These are phyloP conservation scores for Dicyrtoma fusca DNA, from an alignment of 2,888 invertebrate species.

Conservation along the genomic window DNA sequence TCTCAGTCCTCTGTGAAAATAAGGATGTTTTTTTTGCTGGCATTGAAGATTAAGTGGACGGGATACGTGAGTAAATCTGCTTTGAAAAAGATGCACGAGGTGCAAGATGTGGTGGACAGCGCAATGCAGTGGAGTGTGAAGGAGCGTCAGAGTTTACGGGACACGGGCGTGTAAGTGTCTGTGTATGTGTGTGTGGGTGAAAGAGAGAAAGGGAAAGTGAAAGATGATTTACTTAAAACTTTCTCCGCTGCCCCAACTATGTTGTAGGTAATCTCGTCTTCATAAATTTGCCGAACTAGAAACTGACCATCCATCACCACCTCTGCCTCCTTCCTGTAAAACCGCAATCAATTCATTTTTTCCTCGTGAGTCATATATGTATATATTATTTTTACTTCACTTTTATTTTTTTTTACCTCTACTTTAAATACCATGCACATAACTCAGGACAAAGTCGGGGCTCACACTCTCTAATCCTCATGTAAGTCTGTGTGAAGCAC, in stretches of 20 bases:
- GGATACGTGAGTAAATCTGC: too few relatives aligned
- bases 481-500: too few relatives aligned
- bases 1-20: too few relatives aligned
- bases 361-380: not conserved
- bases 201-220: conserved; percentile 7
- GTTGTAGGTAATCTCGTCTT: conserved; percentile 93
- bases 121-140: conserved; percentile 1
- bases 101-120: not conserved
- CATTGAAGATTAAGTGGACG: too few relatives aligned
- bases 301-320: conserved; percentile 95
- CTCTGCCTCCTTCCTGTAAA: conserved; percentile 83
- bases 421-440: too few relatives aligned
- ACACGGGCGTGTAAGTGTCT: conserved; percentile 21
- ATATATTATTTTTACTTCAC: too few relatives aligned
- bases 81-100: not conserved
- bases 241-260: conserved; percentile 89
- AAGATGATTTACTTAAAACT: conserved; percentile 73
- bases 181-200: not conserved
- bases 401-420: too few relatives aligned
- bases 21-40: too few relatives aligned
- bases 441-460: too few relatives aligned
- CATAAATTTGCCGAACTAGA: conserved; percentile 90
- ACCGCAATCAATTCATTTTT: conserved; percentile 35
- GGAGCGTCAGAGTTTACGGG: conserved; percentile 12
- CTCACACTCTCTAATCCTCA: too few relatives aligned